phyloP scores from a whole-genome alignment of 2,113 vertebrate species.

The Atractosteus spatula region DNA sequence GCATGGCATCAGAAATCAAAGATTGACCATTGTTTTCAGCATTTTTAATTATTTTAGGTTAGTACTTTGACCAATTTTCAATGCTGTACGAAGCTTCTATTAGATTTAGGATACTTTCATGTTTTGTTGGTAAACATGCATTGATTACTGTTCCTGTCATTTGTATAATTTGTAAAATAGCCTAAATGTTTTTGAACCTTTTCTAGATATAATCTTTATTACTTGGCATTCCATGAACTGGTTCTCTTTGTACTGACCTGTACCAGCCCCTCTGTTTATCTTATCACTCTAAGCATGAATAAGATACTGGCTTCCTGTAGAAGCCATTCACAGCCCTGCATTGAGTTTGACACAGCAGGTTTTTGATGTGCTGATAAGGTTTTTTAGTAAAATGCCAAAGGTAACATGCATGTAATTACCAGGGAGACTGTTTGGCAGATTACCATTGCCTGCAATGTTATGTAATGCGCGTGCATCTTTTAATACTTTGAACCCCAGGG shows the following conservation, averaged over 20 bases:
- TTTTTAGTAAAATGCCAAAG: constrained; percentile 40
- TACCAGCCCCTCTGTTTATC: constrained; percentile 33
- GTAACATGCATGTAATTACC: constrained; percentile 54
- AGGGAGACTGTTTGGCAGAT: constrained; percentile 48
- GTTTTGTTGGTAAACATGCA: too few relatives aligned
- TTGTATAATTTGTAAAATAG: neutral
- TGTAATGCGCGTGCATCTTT: constrained; percentile 31
- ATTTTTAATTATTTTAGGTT: too few relatives aligned
- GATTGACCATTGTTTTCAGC: too few relatives aligned
- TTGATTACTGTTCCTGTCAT: too few relatives aligned
- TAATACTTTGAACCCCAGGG: constrained; percentile 6
- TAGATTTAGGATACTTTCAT: too few relatives aligned
- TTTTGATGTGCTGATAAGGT: constrained; percentile 39
- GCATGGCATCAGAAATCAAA: too few relatives aligned
- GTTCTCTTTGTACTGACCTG: constrained; percentile 7
- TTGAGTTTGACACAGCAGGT: constrained; percentile 31
- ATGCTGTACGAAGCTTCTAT: too few relatives aligned
- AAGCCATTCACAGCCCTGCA: constrained; percentile 26
- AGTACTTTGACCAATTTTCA: too few relatives aligned
- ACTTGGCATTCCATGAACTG: constrained; percentile 27
- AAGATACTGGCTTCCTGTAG: constrained; percentile 49
- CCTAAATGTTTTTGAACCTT: neutral
- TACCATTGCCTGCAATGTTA: constrained; percentile 36
- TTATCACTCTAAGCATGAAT: constrained; percentile 44
- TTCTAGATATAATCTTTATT: constrained; percentile 26